These are phyloP conservation scores for Melikaiella ostensackeni DNA, from an alignment of 2,888 invertebrate species.

Conservation along the genomic window DNA sequence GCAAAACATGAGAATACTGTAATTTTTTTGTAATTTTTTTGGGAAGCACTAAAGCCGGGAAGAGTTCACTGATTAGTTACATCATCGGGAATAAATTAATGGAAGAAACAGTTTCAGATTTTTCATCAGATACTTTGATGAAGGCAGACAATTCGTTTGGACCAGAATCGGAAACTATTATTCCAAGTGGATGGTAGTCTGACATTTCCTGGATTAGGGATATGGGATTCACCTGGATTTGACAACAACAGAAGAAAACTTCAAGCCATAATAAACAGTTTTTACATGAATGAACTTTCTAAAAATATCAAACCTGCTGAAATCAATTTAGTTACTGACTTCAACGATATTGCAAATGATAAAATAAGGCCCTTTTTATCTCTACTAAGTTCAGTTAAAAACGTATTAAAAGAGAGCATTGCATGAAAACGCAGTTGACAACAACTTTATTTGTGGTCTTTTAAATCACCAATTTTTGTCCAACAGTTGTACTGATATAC, in stretches of 20 bases:
- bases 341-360: neutral
- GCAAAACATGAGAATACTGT: no score
- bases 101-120: neutral
- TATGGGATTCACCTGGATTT: neutral
- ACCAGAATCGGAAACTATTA: neutral
- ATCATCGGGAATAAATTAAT: neutral
- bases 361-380: neutral
- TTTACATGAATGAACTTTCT: constrained; percentile 17
- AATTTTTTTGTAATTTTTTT: no score
- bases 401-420: neutral
- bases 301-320: constrained; percentile 24
- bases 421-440: neutral
- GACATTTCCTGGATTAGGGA: neutral
- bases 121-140: accelerated
- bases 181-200: neutral
- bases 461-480: neutral
- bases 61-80: neutral
- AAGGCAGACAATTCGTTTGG: neutral
- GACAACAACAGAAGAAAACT: neutral
- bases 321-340: constrained; percentile 27
- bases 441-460: neutral
- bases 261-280: constrained; percentile 36
- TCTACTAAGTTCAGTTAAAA: neutral
- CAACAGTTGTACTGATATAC: neutral
- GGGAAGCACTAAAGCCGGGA: neutral